Conservation (phyloP, 1,140 invertebrate species). For the Nebria ingens region DNA sequence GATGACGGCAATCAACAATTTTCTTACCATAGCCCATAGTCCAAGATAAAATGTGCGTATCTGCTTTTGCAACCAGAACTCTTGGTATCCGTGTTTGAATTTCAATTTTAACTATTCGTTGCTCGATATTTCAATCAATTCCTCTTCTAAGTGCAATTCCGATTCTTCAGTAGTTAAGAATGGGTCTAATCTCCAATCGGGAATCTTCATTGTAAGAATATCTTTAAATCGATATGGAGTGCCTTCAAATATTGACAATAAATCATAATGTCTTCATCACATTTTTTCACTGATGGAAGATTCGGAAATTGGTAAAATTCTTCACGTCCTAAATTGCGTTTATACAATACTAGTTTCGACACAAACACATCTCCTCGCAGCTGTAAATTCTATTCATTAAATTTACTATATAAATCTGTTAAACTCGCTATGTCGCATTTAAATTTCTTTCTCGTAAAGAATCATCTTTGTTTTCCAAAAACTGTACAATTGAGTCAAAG, state of each 20-base stretch:
- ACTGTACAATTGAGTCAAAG: constrained; percentile 11
- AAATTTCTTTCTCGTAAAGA: constrained; percentile 6
- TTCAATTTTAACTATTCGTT: constrained; percentile 18
- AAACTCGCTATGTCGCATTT: background rate
- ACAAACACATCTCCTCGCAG: constrained; percentile 14
- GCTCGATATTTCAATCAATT: constrained; percentile 18
- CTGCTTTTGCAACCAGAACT: constrained; percentile 17
- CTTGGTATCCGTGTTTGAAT: constrained; percentile 16
- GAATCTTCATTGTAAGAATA: constrained; percentile 18
- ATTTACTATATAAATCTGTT: constrained; percentile 11
- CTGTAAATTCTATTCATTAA: constrained; percentile 14
- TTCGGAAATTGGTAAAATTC: constrained; percentile 13
- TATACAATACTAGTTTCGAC: constrained; percentile 12
- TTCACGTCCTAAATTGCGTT: constrained; percentile 10
- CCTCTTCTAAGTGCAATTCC: constrained; percentile 14
- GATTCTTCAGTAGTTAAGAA: constrained; percentile 14
- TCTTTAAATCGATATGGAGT: constrained; percentile 17
- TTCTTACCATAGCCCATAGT: constrained; percentile 17
- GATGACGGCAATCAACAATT: constrained; percentile 17
- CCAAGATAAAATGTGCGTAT: constrained; percentile 16
- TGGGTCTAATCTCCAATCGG: constrained; percentile 17
- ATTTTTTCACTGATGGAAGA: constrained; percentile 14
- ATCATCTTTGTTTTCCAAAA: constrained; percentile 14
- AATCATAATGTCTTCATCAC: background rate
- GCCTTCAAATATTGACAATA: constrained; percentile 4